Evolutionary conservation across 1,140 invertebrate genomes (phyloP).

Genomic region (Leptinotarsa lineolata): DNA sequence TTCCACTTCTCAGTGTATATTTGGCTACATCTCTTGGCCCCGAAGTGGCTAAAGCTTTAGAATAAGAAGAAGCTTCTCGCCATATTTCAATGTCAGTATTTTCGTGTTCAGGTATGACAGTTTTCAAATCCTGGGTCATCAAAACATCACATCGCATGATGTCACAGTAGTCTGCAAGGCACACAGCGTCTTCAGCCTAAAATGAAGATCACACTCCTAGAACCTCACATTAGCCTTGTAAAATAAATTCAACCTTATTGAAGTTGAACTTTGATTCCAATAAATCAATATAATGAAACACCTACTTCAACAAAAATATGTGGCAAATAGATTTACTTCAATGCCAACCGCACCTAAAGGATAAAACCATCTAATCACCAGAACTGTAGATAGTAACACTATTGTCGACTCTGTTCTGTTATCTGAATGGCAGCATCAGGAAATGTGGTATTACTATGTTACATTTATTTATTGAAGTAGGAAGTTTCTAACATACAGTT

Average conservation of each 20-base stretch:
- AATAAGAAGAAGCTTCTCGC: conserved; percentile 69
- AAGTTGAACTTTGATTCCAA: conserved; percentile 5
- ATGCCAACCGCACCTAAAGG: background rate
- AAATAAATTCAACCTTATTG: conserved; percentile 29
- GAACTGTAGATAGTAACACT: too few species aligned
- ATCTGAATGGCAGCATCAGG: too few species aligned
- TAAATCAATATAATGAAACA: too few species aligned
- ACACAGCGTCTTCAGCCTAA: conserved; percentile 87
- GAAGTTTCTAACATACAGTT: too few species aligned
- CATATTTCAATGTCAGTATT: conserved; percentile 78
- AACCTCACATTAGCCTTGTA: conserved; percentile 25
- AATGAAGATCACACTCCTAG: conserved; percentile 5
- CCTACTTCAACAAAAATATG: too few species aligned
- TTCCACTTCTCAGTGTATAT: conserved; percentile 46
- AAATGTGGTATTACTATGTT: too few species aligned
- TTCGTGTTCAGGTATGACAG: conserved; percentile 61
- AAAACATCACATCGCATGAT: conserved; percentile 92
- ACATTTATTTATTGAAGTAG: too few species aligned
- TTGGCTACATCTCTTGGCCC: conserved; percentile 53
- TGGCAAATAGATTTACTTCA: too few species aligned
- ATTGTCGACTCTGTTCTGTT: too few species aligned
- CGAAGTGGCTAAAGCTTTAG: conserved; percentile 68
- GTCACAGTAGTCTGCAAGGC: conserved; percentile 91
- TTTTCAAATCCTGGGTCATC: conserved; percentile 69
- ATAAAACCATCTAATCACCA: background rate